Evolutionary conservation across 92 coral and sea anemone genomes (phyloP), one percentile per base, ranked within the genome.

Genomic region (Epizoanthus illoricatus): DNA sequence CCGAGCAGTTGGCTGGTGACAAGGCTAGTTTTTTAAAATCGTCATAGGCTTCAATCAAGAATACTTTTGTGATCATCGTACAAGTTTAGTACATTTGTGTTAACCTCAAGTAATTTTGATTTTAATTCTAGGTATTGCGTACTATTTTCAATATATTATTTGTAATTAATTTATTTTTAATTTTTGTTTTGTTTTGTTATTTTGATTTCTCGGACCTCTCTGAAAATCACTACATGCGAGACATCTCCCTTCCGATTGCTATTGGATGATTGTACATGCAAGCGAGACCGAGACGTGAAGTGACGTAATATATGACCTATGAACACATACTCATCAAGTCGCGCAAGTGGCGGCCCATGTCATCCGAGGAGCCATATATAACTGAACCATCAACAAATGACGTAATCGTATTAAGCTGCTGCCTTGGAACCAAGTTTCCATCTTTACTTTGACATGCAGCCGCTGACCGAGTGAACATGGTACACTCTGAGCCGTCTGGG

Each of bases 391-490:
- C 99, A 16, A 97, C 87, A 61, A 86, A 97, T 65, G 99, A 94
- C 81, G 99, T 93, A 84, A 93, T 91, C 1, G 95, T 88, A 73
- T 97, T 97, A 5, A 97, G 90, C 85, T 97, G 99, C 81, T 97
- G 97, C 39, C 99, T 90, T 9, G 89, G 92, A 41, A 89, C 85
- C 79, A 97, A 74, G 78, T 97, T 89, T 57, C 86, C 92, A 21
- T 88, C 89, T 47, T 92, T 93, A 52, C 88, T 97, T 84, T 97
- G 99, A 83, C 99, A 97, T 13, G 99, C 94, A 43, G 99, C 99
- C 87, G 99, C 99, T 87, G 99, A 97, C 91, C 99, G 92, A 5
- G 99, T 97, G 75, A 97, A 97, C 97, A 91, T 97, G 9, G 98
- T 97, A 28, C 99, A 97, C 33, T 78, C 90, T 63, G 84, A 69